Conservation (phyloP, 2,888 invertebrate species). For the Protophormia terraenovae region DNA sequence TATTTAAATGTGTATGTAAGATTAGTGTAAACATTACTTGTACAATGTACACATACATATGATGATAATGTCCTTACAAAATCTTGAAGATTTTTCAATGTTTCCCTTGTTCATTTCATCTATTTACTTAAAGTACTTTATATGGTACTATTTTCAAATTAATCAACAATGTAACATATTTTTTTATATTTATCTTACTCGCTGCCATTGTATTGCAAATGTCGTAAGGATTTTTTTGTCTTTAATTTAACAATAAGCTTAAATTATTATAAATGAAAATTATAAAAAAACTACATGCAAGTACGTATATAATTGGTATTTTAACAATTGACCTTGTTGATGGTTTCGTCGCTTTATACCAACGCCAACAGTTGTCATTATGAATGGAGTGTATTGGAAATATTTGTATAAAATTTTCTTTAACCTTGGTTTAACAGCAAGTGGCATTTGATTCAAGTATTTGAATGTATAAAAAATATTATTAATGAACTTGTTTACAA, state of each 20-base stretch:
- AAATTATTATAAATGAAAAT: neutral
- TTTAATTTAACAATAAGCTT: neutral
- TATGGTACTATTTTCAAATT: neutral
- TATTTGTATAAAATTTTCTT: neutral
- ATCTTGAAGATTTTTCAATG: constrained; percentile 38
- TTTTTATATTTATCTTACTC: neutral
- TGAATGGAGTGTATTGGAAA: neutral
- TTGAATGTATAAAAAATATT: neutral
- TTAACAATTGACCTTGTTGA: neutral
- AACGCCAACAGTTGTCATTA: neutral
- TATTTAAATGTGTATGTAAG: neutral
- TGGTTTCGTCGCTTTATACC: neutral
- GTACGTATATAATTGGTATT: neutral
- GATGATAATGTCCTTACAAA: constrained; percentile 18
- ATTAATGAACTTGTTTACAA: neutral
- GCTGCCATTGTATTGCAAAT: neutral
- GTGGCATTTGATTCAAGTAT: neutral
- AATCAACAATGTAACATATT: neutral
- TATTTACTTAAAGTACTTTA: neutral
- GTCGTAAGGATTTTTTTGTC: neutral
- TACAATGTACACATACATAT: neutral
- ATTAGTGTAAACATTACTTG: neutral
- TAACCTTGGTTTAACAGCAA: neutral
- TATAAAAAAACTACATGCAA: neutral
- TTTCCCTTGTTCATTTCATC: neutral